phyloP scores from a whole-genome alignment of 2,888 invertebrate species.

The Oscheius myriophilus region DNA sequence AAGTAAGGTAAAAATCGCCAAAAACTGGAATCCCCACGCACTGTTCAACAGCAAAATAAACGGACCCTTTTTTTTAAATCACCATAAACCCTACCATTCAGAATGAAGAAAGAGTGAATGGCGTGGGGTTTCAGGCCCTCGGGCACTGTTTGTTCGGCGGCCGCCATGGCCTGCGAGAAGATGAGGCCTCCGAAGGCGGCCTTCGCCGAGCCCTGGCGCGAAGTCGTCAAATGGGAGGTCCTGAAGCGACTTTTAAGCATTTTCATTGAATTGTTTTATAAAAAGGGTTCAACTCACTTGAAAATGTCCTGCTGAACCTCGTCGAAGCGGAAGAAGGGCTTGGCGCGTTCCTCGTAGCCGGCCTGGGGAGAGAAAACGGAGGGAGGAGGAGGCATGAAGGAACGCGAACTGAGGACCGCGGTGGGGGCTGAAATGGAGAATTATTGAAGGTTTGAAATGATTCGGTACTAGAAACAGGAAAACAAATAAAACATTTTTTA shows the following conservation, averaged over 20 bases:
- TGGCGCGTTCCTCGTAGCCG: slow-evolving; percentile 37
- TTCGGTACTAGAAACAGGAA: too few relatives aligned
- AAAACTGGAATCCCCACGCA: background rate
- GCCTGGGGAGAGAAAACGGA: slow-evolving; percentile 14
- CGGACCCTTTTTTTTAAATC: background rate
- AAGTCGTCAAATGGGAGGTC: slow-evolving; percentile 40
- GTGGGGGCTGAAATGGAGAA: too few relatives aligned
- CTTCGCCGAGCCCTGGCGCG: slow-evolving; percentile 41
- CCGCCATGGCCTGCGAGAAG: slow-evolving; percentile 63
- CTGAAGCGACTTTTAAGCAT: slow-evolving; percentile 30
- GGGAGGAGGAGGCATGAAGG: slow-evolving; percentile 16
- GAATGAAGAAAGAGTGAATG: slow-evolving; percentile 64
- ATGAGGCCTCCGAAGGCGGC: slow-evolving; percentile 67
- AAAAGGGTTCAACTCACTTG: slow-evolving; percentile 30
- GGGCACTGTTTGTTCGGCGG: slow-evolving; percentile 62
- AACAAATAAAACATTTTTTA: too few relatives aligned
- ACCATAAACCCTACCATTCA: slow-evolving; percentile 50
- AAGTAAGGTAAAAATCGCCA: background rate
- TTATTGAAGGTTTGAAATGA: too few relatives aligned
- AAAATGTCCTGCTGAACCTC: slow-evolving; percentile 41
- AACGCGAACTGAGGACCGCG: background rate
- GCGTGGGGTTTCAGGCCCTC: slow-evolving; percentile 60
- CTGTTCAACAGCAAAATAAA: background rate
- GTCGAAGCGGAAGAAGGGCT: slow-evolving; percentile 43
- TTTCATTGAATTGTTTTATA: slow-evolving; percentile 8